A percentile compares a stretch with the other conserved stretches of the same genome.
These are phyloP conservation scores for Pemphigus obesinymphae DNA, from an alignment of 1,140 invertebrate genomes.

Conservation along the genomic window DNA sequence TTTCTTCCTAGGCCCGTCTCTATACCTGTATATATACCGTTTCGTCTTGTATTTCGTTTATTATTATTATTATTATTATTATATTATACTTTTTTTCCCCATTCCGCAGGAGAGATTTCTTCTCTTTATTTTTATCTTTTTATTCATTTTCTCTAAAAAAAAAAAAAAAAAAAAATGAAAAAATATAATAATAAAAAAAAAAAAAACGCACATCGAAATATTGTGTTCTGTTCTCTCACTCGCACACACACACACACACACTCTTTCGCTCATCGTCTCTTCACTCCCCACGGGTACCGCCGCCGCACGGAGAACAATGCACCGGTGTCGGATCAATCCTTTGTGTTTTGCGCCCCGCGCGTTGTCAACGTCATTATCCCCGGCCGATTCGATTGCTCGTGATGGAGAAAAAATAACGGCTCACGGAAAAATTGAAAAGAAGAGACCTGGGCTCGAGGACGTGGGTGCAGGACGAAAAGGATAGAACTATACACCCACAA, in stretches of 20 bases:
- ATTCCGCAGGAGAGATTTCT: background rate
- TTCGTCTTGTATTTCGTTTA: background rate
- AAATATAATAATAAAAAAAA: background rate
- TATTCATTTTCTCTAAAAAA: background rate
- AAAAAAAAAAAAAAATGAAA: background rate
- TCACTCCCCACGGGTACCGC: background rate
- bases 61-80: background rate
- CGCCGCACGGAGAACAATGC: slow-evolving; percentile 30
- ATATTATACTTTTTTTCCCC: background rate
- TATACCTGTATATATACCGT: background rate
- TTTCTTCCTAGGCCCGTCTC: background rate
- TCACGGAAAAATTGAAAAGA: slow-evolving; percentile 25
- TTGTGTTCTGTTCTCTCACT: too few species aligned
- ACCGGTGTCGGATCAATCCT: slow-evolving; percentile 28
- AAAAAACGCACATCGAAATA: slow-evolving; percentile 9
- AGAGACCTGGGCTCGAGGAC: background rate
- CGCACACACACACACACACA: background rate
- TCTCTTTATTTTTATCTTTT: slow-evolving; percentile 6
- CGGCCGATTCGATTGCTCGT: background rate
- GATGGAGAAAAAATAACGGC: slow-evolving; percentile 35
- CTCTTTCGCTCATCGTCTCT: background rate
- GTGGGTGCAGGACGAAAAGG: background rate
- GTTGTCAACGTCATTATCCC: slow-evolving; percentile 35
- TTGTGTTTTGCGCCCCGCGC: background rate
- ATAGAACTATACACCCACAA: background rate